Percentiles rank a stretch among this genome's conserved stretches.
Conservation (phyloP, 2,113 vertebrate species). For the Phainopepla nitens region DNA sequence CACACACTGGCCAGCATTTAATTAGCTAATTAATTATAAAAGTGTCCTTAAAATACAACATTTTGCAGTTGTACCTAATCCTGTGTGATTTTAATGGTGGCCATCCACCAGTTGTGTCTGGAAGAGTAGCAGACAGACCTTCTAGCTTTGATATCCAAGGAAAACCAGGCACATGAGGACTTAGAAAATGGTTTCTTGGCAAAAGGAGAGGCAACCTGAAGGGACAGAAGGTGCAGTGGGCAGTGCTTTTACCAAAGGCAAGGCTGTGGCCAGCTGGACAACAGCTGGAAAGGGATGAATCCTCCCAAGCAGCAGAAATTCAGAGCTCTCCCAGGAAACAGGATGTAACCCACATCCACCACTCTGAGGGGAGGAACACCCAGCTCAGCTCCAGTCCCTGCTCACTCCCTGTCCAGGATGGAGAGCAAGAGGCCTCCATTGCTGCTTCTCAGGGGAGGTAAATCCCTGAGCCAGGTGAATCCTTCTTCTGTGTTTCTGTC, state of each 20-base stretch:
- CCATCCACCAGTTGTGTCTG: not conserved
- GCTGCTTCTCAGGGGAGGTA: not conserved
- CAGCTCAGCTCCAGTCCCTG: not conserved
- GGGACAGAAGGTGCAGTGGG: not conserved
- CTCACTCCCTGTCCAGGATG: not conserved
- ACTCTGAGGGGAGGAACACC: not conserved
- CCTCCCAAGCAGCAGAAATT: rapidly evolving
- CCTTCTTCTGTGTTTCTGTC: not conserved
- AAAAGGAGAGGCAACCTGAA: not conserved
- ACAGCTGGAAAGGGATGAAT: not conserved
- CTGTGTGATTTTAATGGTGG: not conserved
- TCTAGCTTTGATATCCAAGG: not conserved
- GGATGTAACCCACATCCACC: not conserved
- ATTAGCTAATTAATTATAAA: not conserved
- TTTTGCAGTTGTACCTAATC: not conserved
- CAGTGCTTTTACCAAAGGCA: not conserved
- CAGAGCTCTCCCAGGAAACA: not conserved
- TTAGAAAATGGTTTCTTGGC: not conserved
- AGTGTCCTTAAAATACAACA: not conserved
- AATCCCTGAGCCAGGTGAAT: not conserved
- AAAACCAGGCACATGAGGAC: not conserved
- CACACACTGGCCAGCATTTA: not conserved
- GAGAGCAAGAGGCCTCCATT: not conserved
- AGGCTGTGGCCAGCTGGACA: not conserved
- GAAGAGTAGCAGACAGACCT: not conserved